A percentile compares a stretch with the other conserved stretches of the same genome.
These are phyloP conservation scores for Otus scops DNA, from an alignment of 2,797 vertebrate genomes.

Conservation along the genomic window DNA sequence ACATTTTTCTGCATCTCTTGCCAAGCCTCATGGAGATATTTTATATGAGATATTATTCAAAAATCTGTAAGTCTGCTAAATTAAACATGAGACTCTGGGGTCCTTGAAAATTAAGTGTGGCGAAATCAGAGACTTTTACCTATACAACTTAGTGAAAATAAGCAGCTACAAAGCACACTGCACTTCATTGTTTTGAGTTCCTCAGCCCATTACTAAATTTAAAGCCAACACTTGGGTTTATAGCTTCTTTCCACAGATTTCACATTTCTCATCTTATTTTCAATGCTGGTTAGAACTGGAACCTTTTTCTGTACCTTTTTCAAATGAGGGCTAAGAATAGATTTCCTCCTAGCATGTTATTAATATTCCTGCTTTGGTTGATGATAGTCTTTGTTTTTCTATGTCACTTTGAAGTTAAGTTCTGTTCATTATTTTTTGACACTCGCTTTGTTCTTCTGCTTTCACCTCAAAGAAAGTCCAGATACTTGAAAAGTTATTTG, in stretches of 20 bases:
- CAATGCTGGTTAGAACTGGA: neutral
- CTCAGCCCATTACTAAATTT: conserved; percentile 15
- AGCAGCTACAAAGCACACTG: conserved; percentile 56
- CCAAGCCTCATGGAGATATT: conserved; percentile 31
- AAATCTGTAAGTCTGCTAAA: conserved; percentile 61
- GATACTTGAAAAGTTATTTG: neutral
- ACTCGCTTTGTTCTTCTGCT: neutral
- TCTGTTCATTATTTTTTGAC: neutral
- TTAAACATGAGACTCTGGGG: conserved; percentile 34
- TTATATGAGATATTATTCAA: conserved; percentile 41
- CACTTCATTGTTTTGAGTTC: conserved; percentile 55
- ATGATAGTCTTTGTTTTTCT: neutral
- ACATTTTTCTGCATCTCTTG: conserved; percentile 13
- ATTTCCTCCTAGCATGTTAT: neutral
- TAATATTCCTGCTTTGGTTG: neutral
- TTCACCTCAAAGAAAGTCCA: neutral
- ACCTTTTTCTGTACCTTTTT: neutral
- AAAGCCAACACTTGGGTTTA: conserved; percentile 14
- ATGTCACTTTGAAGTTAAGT: neutral
- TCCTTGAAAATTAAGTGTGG: conserved; percentile 67
- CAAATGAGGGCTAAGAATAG: neutral
- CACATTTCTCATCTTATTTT: conserved; percentile 45
- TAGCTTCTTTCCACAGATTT: conserved; percentile 40
- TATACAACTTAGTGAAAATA: conserved; percentile 35
- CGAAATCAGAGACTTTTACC: conserved; percentile 53